Base-by-base conservation (phyloP, 2,888 invertebrate genomes). In the Noctua fimbriata region DNA sequence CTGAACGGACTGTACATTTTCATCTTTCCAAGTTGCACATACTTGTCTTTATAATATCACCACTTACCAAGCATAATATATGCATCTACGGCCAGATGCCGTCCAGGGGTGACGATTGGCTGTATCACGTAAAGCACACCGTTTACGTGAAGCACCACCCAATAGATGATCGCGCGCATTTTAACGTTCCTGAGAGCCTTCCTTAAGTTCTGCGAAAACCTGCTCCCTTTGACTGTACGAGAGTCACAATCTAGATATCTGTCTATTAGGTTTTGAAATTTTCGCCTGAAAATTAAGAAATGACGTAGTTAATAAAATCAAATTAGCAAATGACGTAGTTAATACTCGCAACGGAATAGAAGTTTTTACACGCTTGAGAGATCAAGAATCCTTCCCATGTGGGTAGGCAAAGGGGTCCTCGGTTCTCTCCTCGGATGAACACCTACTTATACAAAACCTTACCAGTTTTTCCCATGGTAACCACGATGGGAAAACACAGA, bases 71-170 rank as follows among this genome's bases (percentile, higher is more conserved):
- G 92, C 16, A 93, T 73, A 52, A 92, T 76, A 63, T 83, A 91
- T 0, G 80, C 52, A 32, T 94, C 94, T 47, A 93, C 92, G 73
- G 89, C 85, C 4, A 94, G 85, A 84, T 94, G 93, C 47, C 92
- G 86, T n/a, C 94, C 95, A 21, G 93, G 92, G 0, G 84, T 79
- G 0, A 94, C 36, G 0, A 93, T 74, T 0, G 94, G 92, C 65
- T 89, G 88, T 1, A 78, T 9, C 0, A 91, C 66, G 71, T 94
- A 94, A 0, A 89, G 44, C 0, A 91, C 21, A 1, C 91, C 92
- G 65, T 94, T 92, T 0, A 85, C 79, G 12, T 92, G 90, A 7
- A 94, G 84, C 0, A 92, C 72, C 24, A 87, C 14, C 93, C 93
- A 94, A 76, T 92, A 93, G 6, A 91, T 73, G 3, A 93, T 84